Conservation (phyloP, 2,797 vertebrate species). For the Notoglanidium macrostoma region DNA sequence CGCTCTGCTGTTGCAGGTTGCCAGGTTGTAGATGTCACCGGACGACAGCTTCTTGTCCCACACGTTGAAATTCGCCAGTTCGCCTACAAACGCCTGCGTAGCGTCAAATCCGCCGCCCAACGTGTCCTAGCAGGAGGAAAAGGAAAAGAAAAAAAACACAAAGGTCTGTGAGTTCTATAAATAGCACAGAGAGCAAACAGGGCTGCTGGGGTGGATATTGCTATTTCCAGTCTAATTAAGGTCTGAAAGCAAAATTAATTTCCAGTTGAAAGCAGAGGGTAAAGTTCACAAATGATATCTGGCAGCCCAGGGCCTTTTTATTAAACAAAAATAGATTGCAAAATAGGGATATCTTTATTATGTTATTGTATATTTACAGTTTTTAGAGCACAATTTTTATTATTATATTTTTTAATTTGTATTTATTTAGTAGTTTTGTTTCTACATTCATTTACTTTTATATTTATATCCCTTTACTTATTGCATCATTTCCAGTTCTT, state of each 20-base stretch:
- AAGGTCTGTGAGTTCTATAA: background rate
- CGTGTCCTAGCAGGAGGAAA: constrained; percentile 79
- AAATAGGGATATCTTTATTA: background rate
- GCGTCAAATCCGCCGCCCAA: constrained; percentile 93
- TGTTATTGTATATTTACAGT: background rate
- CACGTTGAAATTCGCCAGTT: constrained; percentile 91
- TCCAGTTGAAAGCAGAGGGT: background rate
- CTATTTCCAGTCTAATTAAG: background rate
- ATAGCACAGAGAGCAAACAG: background rate
- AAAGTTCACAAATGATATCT: background rate
- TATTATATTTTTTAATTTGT: too few species aligned
- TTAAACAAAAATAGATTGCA: background rate
- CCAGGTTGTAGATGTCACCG: constrained; percentile 88
- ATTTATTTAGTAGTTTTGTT: background rate
- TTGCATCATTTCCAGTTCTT: background rate
- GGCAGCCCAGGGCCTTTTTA: background rate
- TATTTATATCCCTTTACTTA: background rate
- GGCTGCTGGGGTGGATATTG: background rate
- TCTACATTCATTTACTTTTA: background rate
- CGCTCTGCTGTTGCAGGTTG: constrained; percentile 89
- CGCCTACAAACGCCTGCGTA: constrained; percentile 91
- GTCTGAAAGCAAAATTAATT: background rate
- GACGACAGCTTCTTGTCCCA: constrained; percentile 91
- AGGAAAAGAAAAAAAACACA: background rate
- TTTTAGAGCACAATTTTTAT: background rate